Evolutionary conservation across 2,888 invertebrate genomes (phyloP).

Genomic region (Pristionchus japonicus): DNA sequence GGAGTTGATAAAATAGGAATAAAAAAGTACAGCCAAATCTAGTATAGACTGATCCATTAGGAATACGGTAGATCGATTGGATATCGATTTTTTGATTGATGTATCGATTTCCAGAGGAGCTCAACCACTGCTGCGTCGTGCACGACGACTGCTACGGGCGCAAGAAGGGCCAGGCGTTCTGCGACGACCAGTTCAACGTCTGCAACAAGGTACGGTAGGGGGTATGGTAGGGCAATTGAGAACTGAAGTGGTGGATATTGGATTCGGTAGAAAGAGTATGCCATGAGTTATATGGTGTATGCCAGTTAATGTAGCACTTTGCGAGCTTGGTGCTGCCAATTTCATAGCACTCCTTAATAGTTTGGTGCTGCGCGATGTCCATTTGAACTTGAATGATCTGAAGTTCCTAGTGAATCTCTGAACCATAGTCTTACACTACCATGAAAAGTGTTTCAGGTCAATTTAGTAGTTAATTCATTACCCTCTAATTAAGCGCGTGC

Average conservation of each 20-base stretch:
- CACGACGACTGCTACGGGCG: conserved; percentile 64
- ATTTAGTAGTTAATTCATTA: neutral
- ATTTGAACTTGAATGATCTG: no score
- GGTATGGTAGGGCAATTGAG: neutral
- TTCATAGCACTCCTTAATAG: no score
- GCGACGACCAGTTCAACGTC: conserved; percentile 58
- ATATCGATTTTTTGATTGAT: neutral
- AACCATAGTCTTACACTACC: no score
- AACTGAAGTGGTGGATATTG: neutral
- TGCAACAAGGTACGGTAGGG: conserved; percentile 54
- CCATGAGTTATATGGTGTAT: no score
- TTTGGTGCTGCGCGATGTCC: no score
- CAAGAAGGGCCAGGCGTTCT: conserved; percentile 54
- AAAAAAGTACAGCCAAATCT: no score
- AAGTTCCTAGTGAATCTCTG: no score
- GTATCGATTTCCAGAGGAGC: conserved; percentile 50
- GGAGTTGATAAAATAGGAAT: no score
- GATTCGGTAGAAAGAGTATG: neutral
- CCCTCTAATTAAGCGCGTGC: conserved; percentile 27
- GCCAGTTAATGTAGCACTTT: no score
- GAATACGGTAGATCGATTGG: neutral
- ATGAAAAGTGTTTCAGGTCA: neutral
- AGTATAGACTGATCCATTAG: no score
- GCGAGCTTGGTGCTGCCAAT: no score
- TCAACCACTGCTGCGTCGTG: conserved; percentile 64